Evolutionary conservation across 2,888 invertebrate species (phyloP), one percentile per base, ranked within the genome.

Genomic region (Barypeithes pellucidus): DNA sequence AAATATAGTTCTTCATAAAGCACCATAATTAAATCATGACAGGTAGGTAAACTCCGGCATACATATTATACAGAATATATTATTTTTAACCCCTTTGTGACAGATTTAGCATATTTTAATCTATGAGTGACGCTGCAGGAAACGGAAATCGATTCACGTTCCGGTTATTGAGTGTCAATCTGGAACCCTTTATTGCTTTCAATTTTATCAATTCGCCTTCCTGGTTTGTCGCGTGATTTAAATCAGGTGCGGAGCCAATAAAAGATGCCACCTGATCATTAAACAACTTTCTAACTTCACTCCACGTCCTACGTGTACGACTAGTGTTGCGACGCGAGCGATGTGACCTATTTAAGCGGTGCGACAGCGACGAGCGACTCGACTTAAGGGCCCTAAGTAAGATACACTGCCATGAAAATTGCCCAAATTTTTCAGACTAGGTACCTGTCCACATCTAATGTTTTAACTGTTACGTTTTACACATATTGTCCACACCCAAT

Each of bases 71-170:
- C 29, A 29, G 29, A 52, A 29, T 50, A 11, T 5, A 9, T 5
- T 57, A 57, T 57, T 57, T 57, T 57, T 57, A 57, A 11, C 54
- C 29, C 54, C 18, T 11, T 57, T 57, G 14, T 57, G 54, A 29
- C 16, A 33, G 7, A 57, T 57, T 57, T 24, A 57, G 33, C 16
- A 57, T 54, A 12, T 41, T 39, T 12, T 41, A 54, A 54, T 66
- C 39, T 50, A 16, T 36, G 33, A 24, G 39, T 52, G 65, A 39
- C 39, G 41, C 43, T 24, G 24, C 7, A 45, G 61, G 61, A 61
- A 61, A 66, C 52, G 61, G 61, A 69, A 69, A 61, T 69, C 50
- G 61, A 69, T 60, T 67, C 22, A 20, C 24, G 68, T 69, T 69
- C 60, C 61, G 61, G 50, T 61, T 69, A 69, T 69, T 62, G 52